Percentiles rank a stretch among this genome's conserved stretches.
Evolutionary conservation across 2,113 vertebrate genomes (phyloP).

Genomic region (Pholis gunnellus): DNA sequence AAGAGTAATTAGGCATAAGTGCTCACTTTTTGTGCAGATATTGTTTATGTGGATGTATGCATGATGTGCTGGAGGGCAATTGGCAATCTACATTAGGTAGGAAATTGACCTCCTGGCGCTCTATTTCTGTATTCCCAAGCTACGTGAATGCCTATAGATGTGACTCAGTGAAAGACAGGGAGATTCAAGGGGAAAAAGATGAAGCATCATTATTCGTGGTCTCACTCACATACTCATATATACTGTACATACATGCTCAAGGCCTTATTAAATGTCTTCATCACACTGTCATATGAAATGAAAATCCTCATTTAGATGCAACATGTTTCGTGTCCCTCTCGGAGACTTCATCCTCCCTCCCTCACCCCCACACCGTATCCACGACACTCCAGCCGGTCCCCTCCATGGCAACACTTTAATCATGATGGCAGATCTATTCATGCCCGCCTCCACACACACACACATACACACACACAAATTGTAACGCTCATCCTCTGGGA

Average conservation of each 20-base stretch:
- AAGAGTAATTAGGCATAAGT: constrained; percentile 71
- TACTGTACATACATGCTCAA: constrained; percentile 22
- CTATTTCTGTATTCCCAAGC: constrained; percentile 37
- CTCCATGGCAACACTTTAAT: constrained; percentile 62
- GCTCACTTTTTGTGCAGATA: constrained; percentile 57
- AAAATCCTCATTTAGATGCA: constrained; percentile 73
- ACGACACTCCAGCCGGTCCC: constrained; percentile 42
- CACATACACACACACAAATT: neutral
- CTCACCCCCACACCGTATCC: constrained; percentile 22
- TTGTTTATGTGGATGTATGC: constrained; percentile 49
- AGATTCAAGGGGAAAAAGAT: constrained; percentile 4
- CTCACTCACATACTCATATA: constrained; percentile 18
- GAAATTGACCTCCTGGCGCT: constrained; percentile 31
- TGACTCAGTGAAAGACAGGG: constrained; percentile 22
- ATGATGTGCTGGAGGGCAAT: constrained; percentile 29
- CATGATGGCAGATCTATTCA: constrained; percentile 61
- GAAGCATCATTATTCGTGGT: constrained; percentile 11
- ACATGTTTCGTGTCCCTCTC: constrained; percentile 48
- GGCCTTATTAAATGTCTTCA: constrained; percentile 49
- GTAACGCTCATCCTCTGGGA: constrained; percentile 57
- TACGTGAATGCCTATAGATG: constrained; percentile 1
- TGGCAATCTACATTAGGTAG: constrained; percentile 26
- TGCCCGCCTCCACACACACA: constrained; percentile 15
- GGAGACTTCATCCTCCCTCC: constrained; percentile 34
- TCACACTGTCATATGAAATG: constrained; percentile 61